Conservation (phyloP, 2,113 vertebrate genomes). For the Heloderma charlesbogerti region DNA sequence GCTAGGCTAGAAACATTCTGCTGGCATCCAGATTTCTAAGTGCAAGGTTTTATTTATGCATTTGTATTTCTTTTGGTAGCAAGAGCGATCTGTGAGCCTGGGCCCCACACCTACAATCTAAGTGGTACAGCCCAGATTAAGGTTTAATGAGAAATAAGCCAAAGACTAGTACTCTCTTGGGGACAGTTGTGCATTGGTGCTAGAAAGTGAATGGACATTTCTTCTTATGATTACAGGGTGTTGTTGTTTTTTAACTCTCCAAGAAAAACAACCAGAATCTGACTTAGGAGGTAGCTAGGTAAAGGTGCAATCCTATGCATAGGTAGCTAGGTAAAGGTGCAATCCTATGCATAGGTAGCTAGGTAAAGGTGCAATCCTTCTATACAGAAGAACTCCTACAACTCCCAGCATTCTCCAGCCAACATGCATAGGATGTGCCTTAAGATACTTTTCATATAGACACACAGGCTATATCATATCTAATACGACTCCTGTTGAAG, state of each 20-base stretch:
- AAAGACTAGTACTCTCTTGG: background rate
- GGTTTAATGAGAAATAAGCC: background rate
- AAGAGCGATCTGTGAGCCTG: background rate
- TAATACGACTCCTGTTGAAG: background rate
- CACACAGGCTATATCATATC: no score
- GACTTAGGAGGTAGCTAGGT: background rate
- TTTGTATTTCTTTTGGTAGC: background rate
- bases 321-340: background rate
- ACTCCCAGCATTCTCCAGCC: no score
- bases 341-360: background rate
- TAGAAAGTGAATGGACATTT: background rate
- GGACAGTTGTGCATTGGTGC: background rate
- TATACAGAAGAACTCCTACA: no score
- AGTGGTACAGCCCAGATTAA: background rate
- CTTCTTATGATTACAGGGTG: background rate
- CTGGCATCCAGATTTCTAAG: background rate
- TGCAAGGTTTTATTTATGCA: background rate
- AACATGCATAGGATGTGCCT: no score
- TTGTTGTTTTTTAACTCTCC: background rate
- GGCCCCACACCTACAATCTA: no score
- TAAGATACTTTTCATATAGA: background rate
- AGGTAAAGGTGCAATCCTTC: no score
- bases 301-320: background rate
- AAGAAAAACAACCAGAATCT: background rate
- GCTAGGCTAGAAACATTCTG: background rate